phyloP scores from a whole-genome alignment of 2,888 invertebrate species.

The Exocentrus adspersus region DNA sequence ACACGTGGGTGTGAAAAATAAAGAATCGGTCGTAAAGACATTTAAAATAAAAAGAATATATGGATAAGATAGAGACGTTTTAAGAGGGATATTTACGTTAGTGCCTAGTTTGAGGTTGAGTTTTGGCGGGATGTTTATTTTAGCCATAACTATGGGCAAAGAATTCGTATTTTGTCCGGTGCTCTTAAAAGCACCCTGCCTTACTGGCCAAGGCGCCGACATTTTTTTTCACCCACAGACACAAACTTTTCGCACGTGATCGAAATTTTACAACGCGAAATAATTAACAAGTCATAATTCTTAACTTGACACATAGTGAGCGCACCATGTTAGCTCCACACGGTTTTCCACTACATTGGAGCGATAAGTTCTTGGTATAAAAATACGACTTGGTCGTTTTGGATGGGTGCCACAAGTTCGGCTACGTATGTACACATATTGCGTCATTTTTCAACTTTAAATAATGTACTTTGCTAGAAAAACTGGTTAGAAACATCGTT shows the following conservation, averaged over 20 bases:
- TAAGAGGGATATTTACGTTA: slow-evolving; percentile 34
- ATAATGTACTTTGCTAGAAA: neutral
- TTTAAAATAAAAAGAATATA: too few species aligned
- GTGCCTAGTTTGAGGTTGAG: slow-evolving; percentile 38
- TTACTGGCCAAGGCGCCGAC: slow-evolving; percentile 80
- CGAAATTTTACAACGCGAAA: slow-evolving; percentile 13
- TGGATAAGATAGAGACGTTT: too few species aligned
- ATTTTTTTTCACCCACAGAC: slow-evolving; percentile 51
- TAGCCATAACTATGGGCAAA: slow-evolving; percentile 36
- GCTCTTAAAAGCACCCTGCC: slow-evolving; percentile 68
- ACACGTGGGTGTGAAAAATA: too few species aligned
- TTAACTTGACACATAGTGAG: neutral
- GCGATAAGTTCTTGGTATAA: slow-evolving; percentile 35
- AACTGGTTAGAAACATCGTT: too few species aligned
- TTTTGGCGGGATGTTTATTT: slow-evolving; percentile 43
- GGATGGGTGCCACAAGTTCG: slow-evolving; percentile 41
- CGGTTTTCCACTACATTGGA: slow-evolving; percentile 16
- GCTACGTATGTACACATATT: slow-evolving; percentile 21
- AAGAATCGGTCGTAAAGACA: too few species aligned
- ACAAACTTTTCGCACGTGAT: slow-evolving; percentile 11
- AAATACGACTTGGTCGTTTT: slow-evolving; percentile 42
- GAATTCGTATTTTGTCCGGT: slow-evolving; percentile 59
- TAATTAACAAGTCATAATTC: slow-evolving; percentile 10
- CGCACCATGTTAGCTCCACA: slow-evolving; percentile 11
- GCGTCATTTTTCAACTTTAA: slow-evolving; percentile 17